Conservation (phyloP, 2,797 vertebrate genomes). For the Crax fasciolata region DNA sequence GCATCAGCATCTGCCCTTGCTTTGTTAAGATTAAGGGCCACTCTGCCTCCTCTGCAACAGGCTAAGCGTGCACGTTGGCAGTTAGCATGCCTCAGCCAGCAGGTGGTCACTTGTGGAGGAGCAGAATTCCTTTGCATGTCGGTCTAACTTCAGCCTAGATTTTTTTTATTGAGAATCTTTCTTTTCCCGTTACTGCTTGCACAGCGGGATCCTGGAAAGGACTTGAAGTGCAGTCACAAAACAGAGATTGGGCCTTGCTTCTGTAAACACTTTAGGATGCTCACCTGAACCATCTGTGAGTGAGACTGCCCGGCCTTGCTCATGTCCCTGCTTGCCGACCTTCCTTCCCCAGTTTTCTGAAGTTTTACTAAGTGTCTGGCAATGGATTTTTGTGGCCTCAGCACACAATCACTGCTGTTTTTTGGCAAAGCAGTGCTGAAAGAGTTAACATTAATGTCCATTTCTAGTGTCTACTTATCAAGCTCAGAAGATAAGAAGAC, state of each 20-base stretch:
- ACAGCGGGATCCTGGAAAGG: neutral
- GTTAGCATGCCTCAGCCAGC: neutral
- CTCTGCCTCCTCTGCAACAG: neutral
- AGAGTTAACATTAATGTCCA: neutral
- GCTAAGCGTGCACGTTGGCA: neutral
- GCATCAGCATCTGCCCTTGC: neutral
- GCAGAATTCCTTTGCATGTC: neutral
- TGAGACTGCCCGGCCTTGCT: neutral
- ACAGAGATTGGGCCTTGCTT: neutral
- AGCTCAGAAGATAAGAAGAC: neutral
- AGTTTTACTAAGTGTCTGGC: neutral
- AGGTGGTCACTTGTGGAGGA: neutral
- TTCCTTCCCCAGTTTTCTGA: neutral
- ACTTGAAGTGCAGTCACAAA: neutral
- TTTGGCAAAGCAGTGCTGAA: neutral
- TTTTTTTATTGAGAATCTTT: neutral
- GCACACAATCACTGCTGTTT: neutral
- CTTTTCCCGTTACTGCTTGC: accelerated
- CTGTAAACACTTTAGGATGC: neutral
- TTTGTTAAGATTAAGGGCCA: neutral
- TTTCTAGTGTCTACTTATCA: neutral
- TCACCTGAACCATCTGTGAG: neutral
- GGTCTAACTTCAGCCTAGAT: neutral
- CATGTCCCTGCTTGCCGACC: neutral
- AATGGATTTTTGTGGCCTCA: neutral